A percentile compares a stretch with the other conserved stretches of the same genome.
These are phyloP conservation scores for Henicopernis longicauda DNA, from an alignment of 2,113 vertebrate species.

Conservation along the genomic window DNA sequence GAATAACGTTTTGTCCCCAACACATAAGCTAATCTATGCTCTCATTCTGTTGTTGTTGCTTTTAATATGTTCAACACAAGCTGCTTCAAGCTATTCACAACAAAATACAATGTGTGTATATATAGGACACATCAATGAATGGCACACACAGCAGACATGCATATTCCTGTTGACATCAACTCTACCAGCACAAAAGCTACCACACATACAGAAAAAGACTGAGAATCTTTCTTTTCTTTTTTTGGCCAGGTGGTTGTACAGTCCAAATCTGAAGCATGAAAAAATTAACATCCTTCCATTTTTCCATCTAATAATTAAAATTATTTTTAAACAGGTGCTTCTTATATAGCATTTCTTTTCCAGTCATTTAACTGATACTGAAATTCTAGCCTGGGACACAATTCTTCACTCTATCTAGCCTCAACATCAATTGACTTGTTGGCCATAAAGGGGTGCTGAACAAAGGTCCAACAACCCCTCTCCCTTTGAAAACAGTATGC, in stretches of 20 bases:
- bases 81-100: slow-evolving; percentile 30
- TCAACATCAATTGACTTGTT: neutral
- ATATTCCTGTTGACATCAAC: neutral
- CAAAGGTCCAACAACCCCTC: neutral
- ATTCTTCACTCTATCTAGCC: neutral
- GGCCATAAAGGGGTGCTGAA: neutral
- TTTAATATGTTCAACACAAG: neutral
- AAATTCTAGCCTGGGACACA: neutral
- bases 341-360: neutral
- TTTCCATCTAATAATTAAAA: neutral
- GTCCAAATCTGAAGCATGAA: neutral
- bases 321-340: neutral
- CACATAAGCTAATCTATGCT: neutral
- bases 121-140: slow-evolving; percentile 10
- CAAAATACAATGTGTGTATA: neutral
- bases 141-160: neutral
- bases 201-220: neutral
- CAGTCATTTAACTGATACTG: neutral
- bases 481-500: neutral
- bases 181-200: neutral
- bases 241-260: neutral
- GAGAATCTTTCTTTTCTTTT: neutral
- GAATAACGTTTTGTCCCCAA: neutral
- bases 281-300: neutral
- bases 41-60: slow-evolving; percentile 32